Conservation (phyloP, 92 coral and sea anemone genomes). For the Nematostella vectensis region DNA sequence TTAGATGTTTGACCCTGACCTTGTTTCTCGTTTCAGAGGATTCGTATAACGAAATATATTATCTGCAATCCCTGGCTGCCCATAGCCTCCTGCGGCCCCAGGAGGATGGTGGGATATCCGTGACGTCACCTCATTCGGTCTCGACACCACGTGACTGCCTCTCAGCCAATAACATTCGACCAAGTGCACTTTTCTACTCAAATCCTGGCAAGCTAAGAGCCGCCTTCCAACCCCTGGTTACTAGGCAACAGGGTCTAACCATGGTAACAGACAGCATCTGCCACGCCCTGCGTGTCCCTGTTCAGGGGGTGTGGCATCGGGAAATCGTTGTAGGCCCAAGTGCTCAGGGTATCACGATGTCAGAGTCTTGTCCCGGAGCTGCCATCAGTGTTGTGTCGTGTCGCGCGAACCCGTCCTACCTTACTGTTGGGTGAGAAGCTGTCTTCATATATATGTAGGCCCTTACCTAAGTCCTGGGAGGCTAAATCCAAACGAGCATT, state of each 20-base stretch:
- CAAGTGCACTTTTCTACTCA: conserved; percentile 62
- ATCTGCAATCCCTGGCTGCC: conserved; percentile 45
- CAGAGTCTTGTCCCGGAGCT: conserved; percentile 48
- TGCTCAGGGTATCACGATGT: conserved; percentile 52
- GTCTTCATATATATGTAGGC: no score
- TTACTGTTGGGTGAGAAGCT: conserved; percentile 50
- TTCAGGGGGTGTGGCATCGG: conserved; percentile 25
- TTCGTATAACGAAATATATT: no score
- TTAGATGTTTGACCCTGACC: no score
- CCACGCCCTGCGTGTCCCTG: conserved; percentile 35
- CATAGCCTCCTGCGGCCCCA: conserved; percentile 57
- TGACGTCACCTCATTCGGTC: conserved; percentile 44
- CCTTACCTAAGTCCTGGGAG: no score
- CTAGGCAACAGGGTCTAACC: conserved; percentile 42
- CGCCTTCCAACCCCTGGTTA: conserved; percentile 30
- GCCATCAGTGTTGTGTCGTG: conserved; percentile 78
- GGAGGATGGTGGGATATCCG: conserved; percentile 48
- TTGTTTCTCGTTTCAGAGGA: no score
- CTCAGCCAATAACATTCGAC: conserved; percentile 45
- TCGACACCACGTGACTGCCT: conserved; percentile 72
- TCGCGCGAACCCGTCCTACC: conserved; percentile 55
- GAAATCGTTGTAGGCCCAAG: conserved; percentile 49
- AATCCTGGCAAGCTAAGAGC: conserved; percentile 34
- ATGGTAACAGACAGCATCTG: conserved; percentile 44
- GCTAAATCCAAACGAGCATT: no score